phyloP scores from a whole-genome alignment of 2,888 invertebrate genomes.

The Tricholauxania praeusta region DNA sequence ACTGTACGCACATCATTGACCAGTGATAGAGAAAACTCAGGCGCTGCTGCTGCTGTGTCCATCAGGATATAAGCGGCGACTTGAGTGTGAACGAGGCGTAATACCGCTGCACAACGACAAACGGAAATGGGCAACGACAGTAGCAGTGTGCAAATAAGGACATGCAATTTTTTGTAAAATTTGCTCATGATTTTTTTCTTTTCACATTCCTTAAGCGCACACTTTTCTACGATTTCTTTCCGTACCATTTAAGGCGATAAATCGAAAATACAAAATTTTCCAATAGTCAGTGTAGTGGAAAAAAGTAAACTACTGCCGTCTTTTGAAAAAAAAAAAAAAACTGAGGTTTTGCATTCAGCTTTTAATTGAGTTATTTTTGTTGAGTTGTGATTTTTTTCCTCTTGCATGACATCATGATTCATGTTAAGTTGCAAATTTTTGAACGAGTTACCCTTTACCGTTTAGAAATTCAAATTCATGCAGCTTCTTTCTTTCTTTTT shows the following conservation, averaged over 20 bases:
- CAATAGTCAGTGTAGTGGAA: not conserved
- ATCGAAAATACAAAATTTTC: not conserved
- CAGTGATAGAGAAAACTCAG: too few relatives aligned
- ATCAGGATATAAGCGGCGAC: too few relatives aligned
- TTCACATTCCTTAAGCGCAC: not conserved
- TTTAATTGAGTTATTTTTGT: slow-evolving; percentile 13
- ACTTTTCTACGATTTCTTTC: not conserved
- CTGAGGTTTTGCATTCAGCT: not conserved
- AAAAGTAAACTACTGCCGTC: not conserved
- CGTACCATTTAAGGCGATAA: slow-evolving; percentile 6
- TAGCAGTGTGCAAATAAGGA: not conserved
- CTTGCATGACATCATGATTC: too few relatives aligned
- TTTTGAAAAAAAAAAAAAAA: too few relatives aligned
- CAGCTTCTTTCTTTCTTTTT: not conserved
- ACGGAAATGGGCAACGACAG: slow-evolving; percentile 19
- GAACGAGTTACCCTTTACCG: not conserved
- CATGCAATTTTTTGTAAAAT: not conserved
- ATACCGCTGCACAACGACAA: slow-evolving; percentile 13
- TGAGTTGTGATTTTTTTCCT: not conserved
- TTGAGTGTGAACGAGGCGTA: slow-evolving; percentile 16
- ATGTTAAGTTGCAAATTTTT: not conserved
- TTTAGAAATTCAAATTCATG: not conserved
- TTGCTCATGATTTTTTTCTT: not conserved
- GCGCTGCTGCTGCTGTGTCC: too few relatives aligned
- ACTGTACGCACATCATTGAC: too few relatives aligned